Percentiles rank a stretch among this genome's conserved stretches.
phyloP scores from a whole-genome alignment of 2,888 invertebrate genomes.

The Malthinus flaveolus region DNA sequence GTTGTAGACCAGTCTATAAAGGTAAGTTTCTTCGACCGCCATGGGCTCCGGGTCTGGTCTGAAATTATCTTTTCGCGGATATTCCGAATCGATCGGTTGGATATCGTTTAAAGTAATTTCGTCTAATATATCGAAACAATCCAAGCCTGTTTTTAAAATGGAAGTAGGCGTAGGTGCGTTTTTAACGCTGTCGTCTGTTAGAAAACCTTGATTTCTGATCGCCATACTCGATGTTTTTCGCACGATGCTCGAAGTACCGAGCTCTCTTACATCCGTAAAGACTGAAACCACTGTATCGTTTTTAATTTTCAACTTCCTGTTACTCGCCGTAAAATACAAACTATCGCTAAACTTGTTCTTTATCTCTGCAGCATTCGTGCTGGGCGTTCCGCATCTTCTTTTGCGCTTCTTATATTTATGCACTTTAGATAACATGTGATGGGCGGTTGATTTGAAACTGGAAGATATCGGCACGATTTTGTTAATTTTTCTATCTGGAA shows the following conservation, averaged over 20 bases:
- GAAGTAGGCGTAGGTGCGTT: not conserved
- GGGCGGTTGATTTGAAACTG: not conserved
- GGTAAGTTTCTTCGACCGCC: constrained; percentile 10
- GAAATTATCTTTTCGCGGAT: constrained; percentile 33
- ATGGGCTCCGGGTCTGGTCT: not conserved
- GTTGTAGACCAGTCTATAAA: constrained; percentile 18
- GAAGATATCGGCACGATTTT: constrained; percentile 7
- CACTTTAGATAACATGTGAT: not conserved
- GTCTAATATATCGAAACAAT: constrained; percentile 34
- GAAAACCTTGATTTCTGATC: not conserved
- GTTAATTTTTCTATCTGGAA: constrained; percentile 20
- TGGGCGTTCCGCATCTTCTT: not conserved
- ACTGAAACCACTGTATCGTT: not conserved
- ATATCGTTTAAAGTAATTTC: constrained; percentile 32
- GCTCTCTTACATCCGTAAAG: not conserved
- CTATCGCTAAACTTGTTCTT: constrained; percentile 12
- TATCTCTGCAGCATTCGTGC: not conserved
- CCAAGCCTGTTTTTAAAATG: constrained; percentile 15
- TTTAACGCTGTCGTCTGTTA: not conserved
- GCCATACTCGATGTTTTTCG: not conserved
- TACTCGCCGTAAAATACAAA: constrained; percentile 6
- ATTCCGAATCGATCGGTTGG: constrained; percentile 38
- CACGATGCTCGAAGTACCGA: not conserved
- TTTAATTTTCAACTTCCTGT: not conserved
- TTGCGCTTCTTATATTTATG: not conserved